Base-by-base conservation (phyloP, 1,140 invertebrate species). In the Acyrthosiphon pisum region DNA sequence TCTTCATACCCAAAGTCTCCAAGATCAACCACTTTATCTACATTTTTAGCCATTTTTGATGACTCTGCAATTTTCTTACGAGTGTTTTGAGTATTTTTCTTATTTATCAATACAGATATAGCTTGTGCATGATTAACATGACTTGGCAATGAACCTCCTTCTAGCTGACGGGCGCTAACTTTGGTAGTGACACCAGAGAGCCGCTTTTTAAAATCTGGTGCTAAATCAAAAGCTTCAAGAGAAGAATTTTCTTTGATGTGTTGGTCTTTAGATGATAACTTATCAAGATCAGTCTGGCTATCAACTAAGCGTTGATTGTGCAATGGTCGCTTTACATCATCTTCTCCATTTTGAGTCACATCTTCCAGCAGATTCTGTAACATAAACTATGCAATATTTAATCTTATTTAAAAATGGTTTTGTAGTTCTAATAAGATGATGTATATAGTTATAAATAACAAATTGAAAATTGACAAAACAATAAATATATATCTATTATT, bases 71-170 rank as follows among this genome's bases (percentile, higher is more conserved):
- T 93, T 83, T 86, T 93, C 35, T 93, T 93, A 30, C 91, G 68
- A 53, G 44, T 37, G 6, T 93, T 93, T 93, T 93, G 91, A 14
- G 46, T 56, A 84, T 84, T 93, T 93, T 93, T 93, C 41, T 93
- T 93, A 35, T 93, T 93, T 83, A 93, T 84, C 23, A 93, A 44
- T 53, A 93, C 35, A 41, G 91, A 93, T 44, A 93, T 35, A 37
- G 91, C 91, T 93, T 93, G 91, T 84, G 91, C 91, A 93, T 93
- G 91, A 50, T 96, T 96, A 84, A 96, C 96, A 95, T 96, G 96
- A 35, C 96, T 96, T 0, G 96, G 96, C 93, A 96, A 95, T 44
- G 96, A 96, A 93, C 97, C 97, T 91, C 97, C 97, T 95, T 97
- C 97, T 30, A 96, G 95, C 94, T 97, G 96, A 91, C 97, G 95